Percentiles rank a stretch among this genome's conserved stretches.
Evolutionary conservation across 1,140 invertebrate genomes (phyloP).

Genomic region (Drosophila albomicans): DNA sequence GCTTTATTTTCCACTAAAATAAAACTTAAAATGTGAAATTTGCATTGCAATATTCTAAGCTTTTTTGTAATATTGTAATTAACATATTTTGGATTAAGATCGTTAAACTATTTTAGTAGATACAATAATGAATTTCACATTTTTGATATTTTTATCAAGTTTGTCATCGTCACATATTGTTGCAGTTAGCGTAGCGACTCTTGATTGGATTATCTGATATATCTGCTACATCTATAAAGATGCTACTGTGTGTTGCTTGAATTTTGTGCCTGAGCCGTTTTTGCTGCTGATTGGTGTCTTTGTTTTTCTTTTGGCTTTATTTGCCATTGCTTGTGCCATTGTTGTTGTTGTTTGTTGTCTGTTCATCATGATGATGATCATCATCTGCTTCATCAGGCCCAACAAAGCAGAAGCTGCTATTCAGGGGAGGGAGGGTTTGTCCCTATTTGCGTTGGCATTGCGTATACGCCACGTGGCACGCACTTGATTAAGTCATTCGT

Average conservation of each 20-base stretch:
- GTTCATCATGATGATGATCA: conserved; percentile 36
- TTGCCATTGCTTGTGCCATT: conserved; percentile 30
- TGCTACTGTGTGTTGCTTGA: conserved; percentile 25
- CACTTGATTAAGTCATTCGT: conserved; percentile 74
- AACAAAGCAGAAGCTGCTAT: neutral
- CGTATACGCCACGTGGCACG: conserved; percentile 71
- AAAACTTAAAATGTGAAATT: too few species aligned
- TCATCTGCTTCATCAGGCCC: conserved; percentile 29
- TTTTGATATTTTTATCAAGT: too few species aligned
- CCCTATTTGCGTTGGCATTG: conserved; percentile 45
- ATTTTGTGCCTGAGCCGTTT: conserved; percentile 52
- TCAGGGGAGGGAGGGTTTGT: neutral
- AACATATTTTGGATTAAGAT: too few species aligned
- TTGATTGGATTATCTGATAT: neutral
- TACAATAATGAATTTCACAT: too few species aligned
- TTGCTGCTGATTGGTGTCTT: conserved; percentile 75
- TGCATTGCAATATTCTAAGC: too few species aligned
- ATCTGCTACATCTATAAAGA: conserved; percentile 59
- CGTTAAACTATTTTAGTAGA: too few species aligned
- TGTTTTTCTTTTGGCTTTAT: conserved; percentile 63
- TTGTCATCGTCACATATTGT: neutral
- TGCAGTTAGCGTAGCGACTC: neutral
- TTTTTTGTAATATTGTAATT: too few species aligned
- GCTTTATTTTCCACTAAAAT: too few species aligned
- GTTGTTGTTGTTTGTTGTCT: conserved; percentile 21